phyloP scores from a whole-genome alignment of 2,113 vertebrate species.

The Pagrus major region DNA sequence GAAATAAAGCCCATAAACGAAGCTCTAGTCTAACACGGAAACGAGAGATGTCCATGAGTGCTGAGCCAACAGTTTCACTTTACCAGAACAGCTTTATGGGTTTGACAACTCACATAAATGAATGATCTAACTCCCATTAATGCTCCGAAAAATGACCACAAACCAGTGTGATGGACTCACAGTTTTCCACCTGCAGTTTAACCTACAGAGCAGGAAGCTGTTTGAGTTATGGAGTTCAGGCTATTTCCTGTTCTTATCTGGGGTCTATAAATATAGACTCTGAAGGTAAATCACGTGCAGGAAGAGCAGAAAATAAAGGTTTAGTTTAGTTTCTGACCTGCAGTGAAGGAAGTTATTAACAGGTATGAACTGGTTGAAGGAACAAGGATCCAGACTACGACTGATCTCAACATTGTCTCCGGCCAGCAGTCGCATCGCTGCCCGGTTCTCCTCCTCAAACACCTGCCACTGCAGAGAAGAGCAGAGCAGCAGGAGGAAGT shows the following conservation, averaged over 20 bases:
- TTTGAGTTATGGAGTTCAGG: conserved; percentile 17
- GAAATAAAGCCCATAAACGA: conserved; percentile 25
- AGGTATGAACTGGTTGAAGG: conserved; percentile 79
- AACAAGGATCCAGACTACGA: conserved; percentile 74
- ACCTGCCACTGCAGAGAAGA: conserved; percentile 86
- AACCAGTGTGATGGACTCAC: conserved; percentile 29
- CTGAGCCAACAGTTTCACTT: conserved; percentile 60
- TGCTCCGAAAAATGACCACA: conserved; percentile 59
- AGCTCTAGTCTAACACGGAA: conserved; percentile 13
- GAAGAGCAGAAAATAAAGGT: not conserved
- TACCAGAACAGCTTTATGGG: conserved; percentile 61
- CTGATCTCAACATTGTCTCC: conserved; percentile 84
- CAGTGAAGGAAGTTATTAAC: conserved; percentile 81
- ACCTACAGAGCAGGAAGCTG: conserved; percentile 27
- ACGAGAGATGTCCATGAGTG: conserved; percentile 19
- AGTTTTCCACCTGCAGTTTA: conserved; percentile 28
- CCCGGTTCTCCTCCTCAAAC: conserved; percentile 84
- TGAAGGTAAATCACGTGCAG: not conserved
- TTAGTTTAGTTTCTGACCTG: conserved; percentile 69
- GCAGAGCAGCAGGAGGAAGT: conserved; percentile 84
- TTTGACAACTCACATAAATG: conserved; percentile 44
- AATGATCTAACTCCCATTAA: conserved; percentile 53
- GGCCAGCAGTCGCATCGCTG: conserved; percentile 62
- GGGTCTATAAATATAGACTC: not conserved
- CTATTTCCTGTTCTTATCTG: conserved; percentile 6